Base-by-base conservation (phyloP, 2,888 invertebrate species). In the Drosophila nigricruria region DNA sequence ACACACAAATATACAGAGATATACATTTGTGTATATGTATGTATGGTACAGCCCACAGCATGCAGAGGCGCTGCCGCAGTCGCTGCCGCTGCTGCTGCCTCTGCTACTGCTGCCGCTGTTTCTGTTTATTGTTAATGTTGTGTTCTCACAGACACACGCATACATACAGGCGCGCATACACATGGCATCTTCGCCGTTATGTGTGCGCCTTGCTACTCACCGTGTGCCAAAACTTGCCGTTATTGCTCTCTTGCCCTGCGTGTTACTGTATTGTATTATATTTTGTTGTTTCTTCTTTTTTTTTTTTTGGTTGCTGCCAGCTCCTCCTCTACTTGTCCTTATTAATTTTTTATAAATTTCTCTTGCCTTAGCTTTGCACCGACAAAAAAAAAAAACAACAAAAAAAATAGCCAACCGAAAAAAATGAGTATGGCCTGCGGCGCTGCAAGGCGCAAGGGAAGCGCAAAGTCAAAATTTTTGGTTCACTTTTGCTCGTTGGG, bases 111-210 rank as follows among this genome's bases (percentile, higher is more conserved):
- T 73, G 70, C 77, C 59, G 65, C 68, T 57, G 71, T 74, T 77
- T 87, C 72, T 88, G 81, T 82, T 86, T 88, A 79, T 82, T 82
- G 78, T 86, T 85, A 80, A 80, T 81, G 63, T 73, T 77, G 59
- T 77, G 68, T 64, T 34, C 38, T 43, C 54, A 56, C 25, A 42
- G 16, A 43, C 38, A 49, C 23, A 45, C 57, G 30, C 57, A 45
- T 1, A 47, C 18, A 58, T 30, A 58, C 45, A 36, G 30, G 14
- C n/a, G 38, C 34, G 50, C 52, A 52, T 50, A 65, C 58, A 43
- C 53, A 56, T 60, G 45, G 62, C 67, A 50, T 66, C 43, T 61
- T 32, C n/a, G 42, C 38, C 36, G 27, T 54, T 62, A 43, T 56
- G 62, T 49, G 47, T 47, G 47, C 45, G 40, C 40, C 36, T 47